Evolutionary conservation across 2,888 invertebrate species (phyloP), one percentile per base, ranked within the genome.

Genomic region (Spodoptera littoralis): DNA sequence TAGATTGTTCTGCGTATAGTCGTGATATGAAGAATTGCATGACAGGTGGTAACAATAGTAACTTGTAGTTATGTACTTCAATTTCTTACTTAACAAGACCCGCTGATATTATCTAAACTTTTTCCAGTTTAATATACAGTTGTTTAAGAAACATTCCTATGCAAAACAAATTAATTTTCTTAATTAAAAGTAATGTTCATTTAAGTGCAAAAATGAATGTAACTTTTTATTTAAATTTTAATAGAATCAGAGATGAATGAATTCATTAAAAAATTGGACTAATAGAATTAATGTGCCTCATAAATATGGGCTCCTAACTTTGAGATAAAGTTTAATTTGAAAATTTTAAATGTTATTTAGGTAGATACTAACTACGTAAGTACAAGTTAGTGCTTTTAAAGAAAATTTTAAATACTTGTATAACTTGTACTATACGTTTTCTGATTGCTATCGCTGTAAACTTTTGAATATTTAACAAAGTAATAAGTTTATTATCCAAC

Each of bases 391-490:
- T 74, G 52, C 47, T 70, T 43, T 49, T 43, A 54, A 60, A 61
- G 27, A 47, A 49, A 36, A 36, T 65, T 70, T 63, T 30, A 56
- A 70, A 61, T 70, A 65, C 59, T 79, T 57, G 30, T 64, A 60
- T 66, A 67, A 70, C 18, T 18, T 4, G 63, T 74, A 49, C 50
- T 50, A 54, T 67, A 47, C 61, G 73, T 65, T 68, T 78, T 79
- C 68, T 73, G 69, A 79, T 81, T 78, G 73, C 69, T 65, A 70
- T 73, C 62, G 69, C 59, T 54, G 59, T 53, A 62, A 66, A 82
- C 77, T 81, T 61, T 50, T 75, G 77, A 82, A 83, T 81, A 80
- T 82, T 82, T 58, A 76, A 72, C 70, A 74, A 68, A 73, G 69
- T 76, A 73, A 73, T 69, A 82, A 77, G 76, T 84, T 82, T 79